Percentiles rank a stretch among this genome's conserved stretches.
Conservation (phyloP, 2,113 vertebrate species). For the Enhydra lutris region DNA sequence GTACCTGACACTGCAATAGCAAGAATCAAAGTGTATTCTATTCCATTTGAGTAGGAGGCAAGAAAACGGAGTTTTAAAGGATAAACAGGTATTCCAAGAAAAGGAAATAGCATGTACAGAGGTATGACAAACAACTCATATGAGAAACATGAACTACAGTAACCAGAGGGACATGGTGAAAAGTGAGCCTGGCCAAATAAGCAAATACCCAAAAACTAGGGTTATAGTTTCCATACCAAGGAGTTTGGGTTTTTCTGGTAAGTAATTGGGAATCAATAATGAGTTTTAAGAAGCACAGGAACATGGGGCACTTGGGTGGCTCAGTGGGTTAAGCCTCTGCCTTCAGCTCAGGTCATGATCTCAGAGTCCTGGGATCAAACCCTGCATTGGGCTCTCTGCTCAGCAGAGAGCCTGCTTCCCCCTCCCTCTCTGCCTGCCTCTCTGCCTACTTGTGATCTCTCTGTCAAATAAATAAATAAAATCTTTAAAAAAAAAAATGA, state of each 20-base stretch:
- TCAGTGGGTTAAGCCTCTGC: too few relatives aligned
- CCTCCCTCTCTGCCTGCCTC: too few relatives aligned
- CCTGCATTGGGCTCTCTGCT: too few relatives aligned
- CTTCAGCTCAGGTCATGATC: too few relatives aligned
- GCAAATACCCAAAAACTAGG: neutral
- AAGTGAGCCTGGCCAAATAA: neutral
- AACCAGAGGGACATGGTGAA: neutral
- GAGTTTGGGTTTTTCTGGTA: neutral
- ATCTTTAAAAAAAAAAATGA: too few relatives aligned
- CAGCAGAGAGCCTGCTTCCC: too few relatives aligned
- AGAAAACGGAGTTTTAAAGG: neutral
- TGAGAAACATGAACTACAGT: neutral
- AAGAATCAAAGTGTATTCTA: neutral
- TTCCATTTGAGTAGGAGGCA: neutral
- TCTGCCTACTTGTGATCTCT: too few relatives aligned
- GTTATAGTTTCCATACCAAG: neutral
- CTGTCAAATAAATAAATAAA: too few relatives aligned
- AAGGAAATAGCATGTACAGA: neutral
- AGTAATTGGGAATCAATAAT: neutral
- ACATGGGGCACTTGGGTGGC: neutral
- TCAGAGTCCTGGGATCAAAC: too few relatives aligned
- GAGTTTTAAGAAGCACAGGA: conserved; percentile 19
- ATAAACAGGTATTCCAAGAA: neutral
- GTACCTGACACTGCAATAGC: neutral
- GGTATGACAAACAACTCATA: neutral